Base-by-base conservation (phyloP, 2,888 invertebrate genomes). In the Byasa hedistus region DNA sequence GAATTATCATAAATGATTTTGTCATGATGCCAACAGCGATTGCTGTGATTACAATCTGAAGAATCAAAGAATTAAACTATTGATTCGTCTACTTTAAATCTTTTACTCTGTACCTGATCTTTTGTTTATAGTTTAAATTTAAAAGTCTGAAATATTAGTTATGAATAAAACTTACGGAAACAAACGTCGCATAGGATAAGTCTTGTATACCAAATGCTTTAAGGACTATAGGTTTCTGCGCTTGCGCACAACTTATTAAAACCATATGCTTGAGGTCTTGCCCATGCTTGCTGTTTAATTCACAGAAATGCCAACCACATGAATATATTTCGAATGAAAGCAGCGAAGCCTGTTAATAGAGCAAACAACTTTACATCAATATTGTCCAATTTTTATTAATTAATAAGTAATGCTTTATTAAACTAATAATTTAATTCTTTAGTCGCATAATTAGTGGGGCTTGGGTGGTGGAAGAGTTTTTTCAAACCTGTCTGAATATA, bases 191-290 rank as follows among this genome's bases (percentile, higher is more conserved):
- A 69, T 90, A 91, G 0, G 91, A 91, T 64, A 91, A 76, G 66
- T 89, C 88, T 67, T 88, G 86, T 57, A 90, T 84, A 2, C 89
- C 89, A 63, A 91, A 92, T 2, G 92, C 92, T 69, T 91, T 92
- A 4, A 92, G 79, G 39, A 89, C 77, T 2, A 91, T 78, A 1
- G 92, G 88, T 57, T 87, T 87, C 70, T 92, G 89, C 32, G 92
- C 86, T 70, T 89, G 86, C n/a, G 83, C 77, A 75, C 87, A 86
- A 23, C 89, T 86, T 27, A 92, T 84, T 7, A 89, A 75, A n/a
- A 89, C 80, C 8, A 87, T 73, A 4, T 76, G 75, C 17, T 87
- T 76, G 44, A 89, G 80, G 64, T 88, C 85, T 3, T 72, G 22
- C 76, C 57, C 80, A 78, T 7, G 79, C n/a, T 73, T 68, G 24